Conservation (phyloP, 2,113 vertebrate species). For the Onychorhynchus coronatus region DNA sequence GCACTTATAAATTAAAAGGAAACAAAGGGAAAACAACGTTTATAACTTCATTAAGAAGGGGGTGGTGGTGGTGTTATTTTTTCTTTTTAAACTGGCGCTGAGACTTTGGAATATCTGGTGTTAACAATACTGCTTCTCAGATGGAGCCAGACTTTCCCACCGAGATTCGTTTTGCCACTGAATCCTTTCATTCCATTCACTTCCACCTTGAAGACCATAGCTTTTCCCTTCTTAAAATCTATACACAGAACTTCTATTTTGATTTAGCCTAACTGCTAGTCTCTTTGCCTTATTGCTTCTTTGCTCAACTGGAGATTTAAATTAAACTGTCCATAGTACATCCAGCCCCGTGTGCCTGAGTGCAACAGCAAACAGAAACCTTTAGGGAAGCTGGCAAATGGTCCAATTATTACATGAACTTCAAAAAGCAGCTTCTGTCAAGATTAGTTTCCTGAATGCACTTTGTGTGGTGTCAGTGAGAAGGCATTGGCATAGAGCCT, state of each 20-base stretch:
- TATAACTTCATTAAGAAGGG: neutral
- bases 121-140: neutral
- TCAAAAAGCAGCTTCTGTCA: neutral
- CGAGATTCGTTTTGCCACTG: neutral
- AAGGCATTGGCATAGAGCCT: neutral
- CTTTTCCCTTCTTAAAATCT: neutral
- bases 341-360: neutral
- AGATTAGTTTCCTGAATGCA: neutral
- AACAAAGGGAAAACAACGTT: neutral
- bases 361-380: neutral
- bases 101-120: neutral
- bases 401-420: neutral
- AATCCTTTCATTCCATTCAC: neutral
- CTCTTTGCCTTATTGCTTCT: neutral
- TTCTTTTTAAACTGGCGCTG: neutral
- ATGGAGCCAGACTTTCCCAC: neutral
- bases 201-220: neutral
- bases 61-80: no score
- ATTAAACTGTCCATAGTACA: neutral
- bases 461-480: neutral
- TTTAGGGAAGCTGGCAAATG: neutral
- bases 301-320: neutral
- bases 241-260: neutral
- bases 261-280: neutral
- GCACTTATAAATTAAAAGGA: neutral